Percentiles rank a stretch among this genome's conserved stretches.
Evolutionary conservation across 2,113 vertebrate species (phyloP).

Genomic region (Saccopteryx leptura): DNA sequence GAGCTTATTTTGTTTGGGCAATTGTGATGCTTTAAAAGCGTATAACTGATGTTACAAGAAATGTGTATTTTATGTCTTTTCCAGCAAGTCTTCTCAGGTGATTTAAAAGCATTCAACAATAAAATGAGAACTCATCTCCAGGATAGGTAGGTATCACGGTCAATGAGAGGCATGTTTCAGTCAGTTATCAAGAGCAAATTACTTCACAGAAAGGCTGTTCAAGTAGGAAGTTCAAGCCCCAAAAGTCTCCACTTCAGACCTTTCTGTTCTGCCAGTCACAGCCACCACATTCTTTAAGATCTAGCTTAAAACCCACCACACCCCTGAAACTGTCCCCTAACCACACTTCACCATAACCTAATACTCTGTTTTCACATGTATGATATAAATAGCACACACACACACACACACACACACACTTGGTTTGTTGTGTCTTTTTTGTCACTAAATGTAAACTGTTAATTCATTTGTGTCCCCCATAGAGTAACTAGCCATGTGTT

Average conservation of each 20-base stretch:
- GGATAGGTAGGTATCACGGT: background rate
- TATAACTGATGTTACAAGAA: background rate
- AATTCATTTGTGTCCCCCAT: constrained; percentile 55
- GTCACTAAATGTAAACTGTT: constrained; percentile 65
- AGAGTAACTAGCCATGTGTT: constrained; percentile 67
- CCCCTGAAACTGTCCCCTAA: background rate
- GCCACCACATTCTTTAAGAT: background rate
- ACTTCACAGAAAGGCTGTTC: background rate
- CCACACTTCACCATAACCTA: background rate
- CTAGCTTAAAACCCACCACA: background rate
- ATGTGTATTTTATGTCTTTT: background rate
- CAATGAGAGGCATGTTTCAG: background rate
- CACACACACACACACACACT: background rate
- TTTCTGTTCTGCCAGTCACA: background rate
- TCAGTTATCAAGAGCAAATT: background rate
- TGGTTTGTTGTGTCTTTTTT: constrained; percentile 5
- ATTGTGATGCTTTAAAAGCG: background rate
- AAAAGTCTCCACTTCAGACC: background rate
- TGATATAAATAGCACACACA: background rate
- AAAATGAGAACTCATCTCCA: background rate
- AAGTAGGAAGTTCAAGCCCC: background rate
- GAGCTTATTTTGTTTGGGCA: constrained; percentile 24
- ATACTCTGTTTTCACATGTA: background rate
- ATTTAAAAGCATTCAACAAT: constrained; percentile 24
- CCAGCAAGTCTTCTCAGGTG: background rate